phyloP scores from a whole-genome alignment of 2,888 invertebrate genomes.

The Rosalia funebris region DNA sequence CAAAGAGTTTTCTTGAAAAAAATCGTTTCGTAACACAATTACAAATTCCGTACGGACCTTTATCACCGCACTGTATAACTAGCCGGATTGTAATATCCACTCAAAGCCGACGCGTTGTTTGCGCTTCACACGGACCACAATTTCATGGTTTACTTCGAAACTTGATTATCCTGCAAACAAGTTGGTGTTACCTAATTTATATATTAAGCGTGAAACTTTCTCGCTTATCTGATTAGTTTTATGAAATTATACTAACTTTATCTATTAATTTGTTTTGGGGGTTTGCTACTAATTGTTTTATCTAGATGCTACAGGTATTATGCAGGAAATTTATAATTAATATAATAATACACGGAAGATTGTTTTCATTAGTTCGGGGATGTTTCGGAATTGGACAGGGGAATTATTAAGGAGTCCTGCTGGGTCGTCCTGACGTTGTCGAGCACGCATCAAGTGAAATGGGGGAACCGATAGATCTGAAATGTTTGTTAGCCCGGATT shows the following conservation, averaged over 20 bases:
- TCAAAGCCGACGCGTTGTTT: conserved; percentile 3
- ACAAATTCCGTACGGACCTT: no score
- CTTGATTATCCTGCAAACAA: conserved; percentile 27
- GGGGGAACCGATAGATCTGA: no score
- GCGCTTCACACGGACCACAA: conserved; percentile 21
- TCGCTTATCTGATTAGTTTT: conserved; percentile 28
- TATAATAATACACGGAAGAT: background rate
- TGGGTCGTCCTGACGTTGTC: no score
- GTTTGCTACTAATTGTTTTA: conserved; percentile 18
- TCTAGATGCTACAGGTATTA: conserved; percentile 15
- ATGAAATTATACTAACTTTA: conserved; percentile 20
- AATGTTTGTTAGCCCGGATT: no score
- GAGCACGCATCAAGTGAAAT: no score
- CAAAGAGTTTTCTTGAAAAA: no score
- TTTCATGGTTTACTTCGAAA: conserved; percentile 27
- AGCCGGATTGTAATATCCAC: background rate
- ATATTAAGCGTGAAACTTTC: conserved; percentile 18
- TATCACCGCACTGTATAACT: no score
- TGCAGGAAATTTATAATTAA: conserved; percentile 1
- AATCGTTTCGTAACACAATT: no score
- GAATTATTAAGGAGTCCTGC: background rate
- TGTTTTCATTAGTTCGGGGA: background rate
- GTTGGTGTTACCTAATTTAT: conserved; percentile 28
- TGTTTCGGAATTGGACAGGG: background rate
- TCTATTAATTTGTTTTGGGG: conserved; percentile 25